These are phyloP conservation scores for Philopotamus ludificatus DNA, from an alignment of 1,140 invertebrate species.

Conservation along the genomic window DNA sequence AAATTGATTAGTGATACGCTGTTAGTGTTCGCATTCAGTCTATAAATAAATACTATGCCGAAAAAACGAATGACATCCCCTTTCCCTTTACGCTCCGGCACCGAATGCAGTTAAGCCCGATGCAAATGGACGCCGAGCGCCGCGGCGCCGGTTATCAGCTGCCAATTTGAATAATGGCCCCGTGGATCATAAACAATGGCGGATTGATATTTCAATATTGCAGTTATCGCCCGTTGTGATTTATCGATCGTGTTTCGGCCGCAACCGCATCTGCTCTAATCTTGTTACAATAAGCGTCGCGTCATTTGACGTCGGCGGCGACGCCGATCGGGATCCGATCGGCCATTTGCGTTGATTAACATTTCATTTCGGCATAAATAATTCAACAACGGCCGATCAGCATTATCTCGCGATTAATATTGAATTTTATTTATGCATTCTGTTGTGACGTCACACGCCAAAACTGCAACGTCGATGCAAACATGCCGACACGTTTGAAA, in stretches of 20 bases:
- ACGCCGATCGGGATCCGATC: too few species aligned
- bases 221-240: conserved; percentile 34
- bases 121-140: conserved; percentile 1
- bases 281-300: not conserved
- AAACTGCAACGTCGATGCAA: not conserved
- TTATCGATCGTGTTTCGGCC: conserved; percentile 18
- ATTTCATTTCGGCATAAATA: too few species aligned
- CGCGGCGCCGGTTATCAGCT: not conserved
- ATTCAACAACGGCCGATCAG: too few species aligned
- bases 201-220: conserved; percentile 40
- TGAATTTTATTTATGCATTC: too few species aligned
- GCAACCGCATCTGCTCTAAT: not conserved
- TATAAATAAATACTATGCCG: too few species aligned
- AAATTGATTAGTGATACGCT: too few species aligned
- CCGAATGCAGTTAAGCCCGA: not conserved
- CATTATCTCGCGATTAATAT: too few species aligned
- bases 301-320: too few species aligned
- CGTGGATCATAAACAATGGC: conserved; percentile 26
- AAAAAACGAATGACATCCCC: too few species aligned
- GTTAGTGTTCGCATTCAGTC: too few species aligned
- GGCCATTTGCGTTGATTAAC: too few species aligned
- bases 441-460: too few species aligned
- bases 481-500: not conserved
- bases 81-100: not conserved
- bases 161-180: conserved; percentile 4